These are phyloP conservation scores for Ylistrum balloti DNA, from an alignment of 1,140 invertebrate genomes.

Conservation along the genomic window DNA sequence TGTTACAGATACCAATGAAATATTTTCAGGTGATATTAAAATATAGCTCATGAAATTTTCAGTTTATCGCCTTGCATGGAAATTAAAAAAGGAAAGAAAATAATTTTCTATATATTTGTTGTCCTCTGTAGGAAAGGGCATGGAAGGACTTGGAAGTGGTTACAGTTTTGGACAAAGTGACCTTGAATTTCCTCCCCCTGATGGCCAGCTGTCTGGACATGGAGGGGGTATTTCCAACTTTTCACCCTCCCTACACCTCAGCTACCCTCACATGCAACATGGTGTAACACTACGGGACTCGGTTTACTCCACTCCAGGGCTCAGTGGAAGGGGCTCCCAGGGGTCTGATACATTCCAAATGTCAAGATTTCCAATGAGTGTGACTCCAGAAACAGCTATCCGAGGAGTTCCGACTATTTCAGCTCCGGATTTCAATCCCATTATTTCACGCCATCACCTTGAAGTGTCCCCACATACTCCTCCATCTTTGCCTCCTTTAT, in stretches of 20 bases:
- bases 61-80: too few relatives aligned
- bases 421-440: conserved; percentile 4
- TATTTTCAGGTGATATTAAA: too few relatives aligned
- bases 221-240: background rate
- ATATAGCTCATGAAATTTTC: too few relatives aligned
- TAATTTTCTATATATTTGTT: too few relatives aligned
- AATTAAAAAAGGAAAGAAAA: too few relatives aligned
- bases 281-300: background rate
- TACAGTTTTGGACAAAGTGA: conserved; percentile 25
- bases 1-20: too few relatives aligned
- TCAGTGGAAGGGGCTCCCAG: background rate
- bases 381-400: background rate
- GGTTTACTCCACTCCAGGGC: background rate
- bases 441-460: background rate
- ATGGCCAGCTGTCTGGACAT: conserved; percentile 23
- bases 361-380: background rate
- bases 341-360: background rate
- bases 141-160: conserved; percentile 8
- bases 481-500: background rate
- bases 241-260: background rate
- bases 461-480: conserved; percentile 11
- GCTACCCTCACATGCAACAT: conserved; percentile 1
- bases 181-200: conserved; percentile 8
- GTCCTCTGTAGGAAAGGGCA: conserved; percentile 13
- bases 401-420: background rate